These are phyloP conservation scores for Nannoperca obscura DNA, from an alignment of 2,797 vertebrate genomes.

Conservation along the genomic window DNA sequence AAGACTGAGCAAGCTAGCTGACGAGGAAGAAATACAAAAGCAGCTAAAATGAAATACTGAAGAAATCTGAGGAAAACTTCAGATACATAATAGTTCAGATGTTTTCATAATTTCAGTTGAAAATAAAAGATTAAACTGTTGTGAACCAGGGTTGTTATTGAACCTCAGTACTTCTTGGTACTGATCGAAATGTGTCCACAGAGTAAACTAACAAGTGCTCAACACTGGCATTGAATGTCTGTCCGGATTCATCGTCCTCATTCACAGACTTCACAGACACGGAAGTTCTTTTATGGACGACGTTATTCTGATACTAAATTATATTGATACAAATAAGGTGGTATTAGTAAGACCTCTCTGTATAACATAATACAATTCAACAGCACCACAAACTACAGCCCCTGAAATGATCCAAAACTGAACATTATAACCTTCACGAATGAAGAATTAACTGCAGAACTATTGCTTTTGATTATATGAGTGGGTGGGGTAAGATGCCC, in stretches of 20 bases:
- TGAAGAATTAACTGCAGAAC: neutral
- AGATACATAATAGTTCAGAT: slow-evolving; percentile 1
- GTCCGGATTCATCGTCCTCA: neutral
- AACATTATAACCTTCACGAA: no score
- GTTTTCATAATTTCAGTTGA: slow-evolving; percentile 11
- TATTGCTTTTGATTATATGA: no score
- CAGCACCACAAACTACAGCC: no score
- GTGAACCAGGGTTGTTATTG: neutral
- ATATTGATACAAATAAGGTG: neutral
- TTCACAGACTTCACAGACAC: no score
- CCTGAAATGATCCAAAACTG: no score
- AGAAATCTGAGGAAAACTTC: neutral
- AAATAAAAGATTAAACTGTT: slow-evolving; percentile 1
- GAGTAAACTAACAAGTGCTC: neutral
- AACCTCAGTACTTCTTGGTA: slow-evolving; percentile 7
- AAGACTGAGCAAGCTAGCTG: slow-evolving; percentile 24
- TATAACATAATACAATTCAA: no score
- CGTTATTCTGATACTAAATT: no score
- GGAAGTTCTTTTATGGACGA: neutral
- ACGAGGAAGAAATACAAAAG: slow-evolving; percentile 28
- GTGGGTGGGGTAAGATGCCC: neutral
- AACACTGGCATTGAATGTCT: neutral
- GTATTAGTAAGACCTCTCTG: no score
- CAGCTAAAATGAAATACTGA: slow-evolving; percentile 7
- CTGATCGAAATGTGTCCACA: neutral